Percentiles rank a stretch among this genome's conserved stretches.
phyloP scores from a whole-genome alignment of 2,113 vertebrate genomes.

The Mellivora capensis region DNA sequence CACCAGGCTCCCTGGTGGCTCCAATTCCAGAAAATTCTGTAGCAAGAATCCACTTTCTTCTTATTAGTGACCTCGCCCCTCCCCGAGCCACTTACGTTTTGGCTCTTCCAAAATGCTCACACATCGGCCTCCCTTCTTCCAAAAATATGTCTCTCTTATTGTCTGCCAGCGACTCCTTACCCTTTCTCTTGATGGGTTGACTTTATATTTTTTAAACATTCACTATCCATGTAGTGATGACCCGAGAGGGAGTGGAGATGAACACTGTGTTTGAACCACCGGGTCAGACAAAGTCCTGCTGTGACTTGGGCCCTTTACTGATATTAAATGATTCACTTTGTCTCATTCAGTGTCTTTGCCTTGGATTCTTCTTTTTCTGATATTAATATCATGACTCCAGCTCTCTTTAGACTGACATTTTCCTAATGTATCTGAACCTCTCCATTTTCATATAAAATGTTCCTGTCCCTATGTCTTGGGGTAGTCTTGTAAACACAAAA shows the following conservation, averaged over 20 bases:
- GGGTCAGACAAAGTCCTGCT: accelerated
- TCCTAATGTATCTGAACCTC: background rate
- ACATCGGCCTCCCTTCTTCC: background rate
- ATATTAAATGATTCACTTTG: background rate
- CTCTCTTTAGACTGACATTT: background rate
- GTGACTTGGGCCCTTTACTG: background rate
- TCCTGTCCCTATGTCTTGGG: background rate
- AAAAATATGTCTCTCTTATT: background rate
- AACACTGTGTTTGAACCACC: background rate
- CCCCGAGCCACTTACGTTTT: background rate
- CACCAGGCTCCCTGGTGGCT: background rate
- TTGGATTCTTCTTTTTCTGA: background rate
- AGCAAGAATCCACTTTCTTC: background rate
- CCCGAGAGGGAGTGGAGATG: background rate
- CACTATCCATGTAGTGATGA: too few species aligned
- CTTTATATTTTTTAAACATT: background rate
- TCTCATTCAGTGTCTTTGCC: background rate
- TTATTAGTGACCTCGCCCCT: background rate
- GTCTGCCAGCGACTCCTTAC: background rate
- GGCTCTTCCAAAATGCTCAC: background rate
- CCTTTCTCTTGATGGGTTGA: background rate
- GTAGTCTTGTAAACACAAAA: background rate
- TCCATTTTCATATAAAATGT: background rate
- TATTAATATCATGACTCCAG: background rate
- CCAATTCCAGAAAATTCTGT: background rate